Evolutionary conservation across 2,113 vertebrate species (phyloP).

Genomic region (Dermatemys mawii): DNA sequence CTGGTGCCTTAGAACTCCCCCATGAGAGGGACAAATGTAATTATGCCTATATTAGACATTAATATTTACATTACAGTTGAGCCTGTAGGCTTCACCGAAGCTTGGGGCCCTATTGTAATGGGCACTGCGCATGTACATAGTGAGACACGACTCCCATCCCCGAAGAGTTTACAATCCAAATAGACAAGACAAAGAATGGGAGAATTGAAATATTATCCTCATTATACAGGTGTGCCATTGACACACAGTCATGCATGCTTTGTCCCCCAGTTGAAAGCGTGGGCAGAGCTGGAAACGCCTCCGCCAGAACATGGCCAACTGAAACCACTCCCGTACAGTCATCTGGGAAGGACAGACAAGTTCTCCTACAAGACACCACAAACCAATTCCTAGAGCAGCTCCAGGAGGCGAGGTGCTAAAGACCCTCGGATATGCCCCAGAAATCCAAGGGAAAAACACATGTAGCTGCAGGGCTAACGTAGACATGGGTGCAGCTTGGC

Average conservation of each 20-base stretch:
- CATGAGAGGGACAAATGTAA: not conserved
- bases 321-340: not conserved
- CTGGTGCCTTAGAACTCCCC: not conserved
- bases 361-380: not conserved
- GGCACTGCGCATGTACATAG: fast-evolving
- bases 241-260: not conserved
- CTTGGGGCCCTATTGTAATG: fast-evolving
- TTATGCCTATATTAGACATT: not conserved
- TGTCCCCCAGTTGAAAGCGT: not conserved
- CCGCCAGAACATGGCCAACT: not conserved
- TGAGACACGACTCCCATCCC: not conserved
- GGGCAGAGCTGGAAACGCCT: not conserved
- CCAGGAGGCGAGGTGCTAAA: not conserved
- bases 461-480: not conserved
- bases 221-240: not conserved
- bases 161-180: fast-evolving
- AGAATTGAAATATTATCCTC: not conserved
- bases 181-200: not conserved
- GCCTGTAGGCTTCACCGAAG: not conserved
- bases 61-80: not conserved
- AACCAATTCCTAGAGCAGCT: not conserved
- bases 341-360: not conserved
- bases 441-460: not conserved
- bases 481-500: not conserved
- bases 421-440: not conserved